Percentiles rank a stretch among this genome's conserved stretches.
These are phyloP conservation scores for Euphonia xanthogaster DNA, from an alignment of 2,797 vertebrate species.

Conservation along the genomic window DNA sequence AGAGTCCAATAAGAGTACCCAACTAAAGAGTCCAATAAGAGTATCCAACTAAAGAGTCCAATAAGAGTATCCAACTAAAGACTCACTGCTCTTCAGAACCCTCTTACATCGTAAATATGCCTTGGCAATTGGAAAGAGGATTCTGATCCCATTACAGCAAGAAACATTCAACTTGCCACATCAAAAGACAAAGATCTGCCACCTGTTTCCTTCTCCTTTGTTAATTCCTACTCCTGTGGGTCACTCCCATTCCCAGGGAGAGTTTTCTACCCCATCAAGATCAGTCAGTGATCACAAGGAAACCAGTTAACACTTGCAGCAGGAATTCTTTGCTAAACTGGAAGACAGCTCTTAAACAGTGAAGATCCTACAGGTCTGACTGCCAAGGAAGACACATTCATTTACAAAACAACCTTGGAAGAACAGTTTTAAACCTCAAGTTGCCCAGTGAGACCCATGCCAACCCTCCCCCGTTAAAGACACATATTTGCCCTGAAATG, in stretches of 20 bases:
- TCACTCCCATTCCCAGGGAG: background rate
- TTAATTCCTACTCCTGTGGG: background rate
- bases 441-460: background rate
- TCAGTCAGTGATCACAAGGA: background rate
- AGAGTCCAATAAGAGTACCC: background rate
- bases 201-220: background rate
- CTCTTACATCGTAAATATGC: background rate
- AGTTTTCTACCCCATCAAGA: background rate
- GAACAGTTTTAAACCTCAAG: background rate
- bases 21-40: background rate
- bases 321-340: background rate
- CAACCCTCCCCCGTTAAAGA: slow-evolving; percentile 11
- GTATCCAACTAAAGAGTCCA: no score
- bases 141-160: background rate
- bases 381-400: slow-evolving; percentile 11
- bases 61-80: background rate
- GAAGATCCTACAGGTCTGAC: background rate
- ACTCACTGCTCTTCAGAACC: background rate
- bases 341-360: background rate
- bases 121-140: background rate
- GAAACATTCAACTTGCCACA: background rate
- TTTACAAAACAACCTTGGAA: slow-evolving; percentile 62
- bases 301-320: background rate
- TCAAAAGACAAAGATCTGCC: background rate
- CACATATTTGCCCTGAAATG: background rate